These are phyloP conservation scores for Apocrypta bakeri DNA, from an alignment of 1,140 invertebrate genomes.

Conservation along the genomic window DNA sequence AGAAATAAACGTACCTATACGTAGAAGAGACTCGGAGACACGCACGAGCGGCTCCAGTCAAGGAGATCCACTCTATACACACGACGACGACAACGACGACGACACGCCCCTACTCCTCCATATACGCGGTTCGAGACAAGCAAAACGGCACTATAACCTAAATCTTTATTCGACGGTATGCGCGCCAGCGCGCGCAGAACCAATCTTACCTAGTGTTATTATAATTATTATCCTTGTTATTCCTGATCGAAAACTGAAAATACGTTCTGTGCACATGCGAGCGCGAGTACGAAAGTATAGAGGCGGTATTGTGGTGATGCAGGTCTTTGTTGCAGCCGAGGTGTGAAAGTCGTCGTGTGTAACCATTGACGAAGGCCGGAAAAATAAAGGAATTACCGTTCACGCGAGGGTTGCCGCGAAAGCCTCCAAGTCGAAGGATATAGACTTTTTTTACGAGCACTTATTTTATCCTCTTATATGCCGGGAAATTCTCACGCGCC, in stretches of 20 bases:
- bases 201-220: too few relatives aligned
- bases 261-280: too few relatives aligned
- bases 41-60: slow-evolving; percentile 56
- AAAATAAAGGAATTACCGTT: neutral
- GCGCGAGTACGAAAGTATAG: too few relatives aligned
- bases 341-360: slow-evolving; percentile 1
- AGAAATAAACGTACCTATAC: too few relatives aligned
- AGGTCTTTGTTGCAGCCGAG: slow-evolving; percentile 6
- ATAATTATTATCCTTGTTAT: too few relatives aligned
- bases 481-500: too few relatives aligned
- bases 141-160: neutral
- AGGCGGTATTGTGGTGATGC: neutral
- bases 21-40: slow-evolving; percentile 49
- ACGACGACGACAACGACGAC: slow-evolving; percentile 4
- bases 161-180: neutral
- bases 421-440: slow-evolving; percentile 1
- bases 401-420: neutral
- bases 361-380: neutral
- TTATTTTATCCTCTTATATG: neutral
- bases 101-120: slow-evolving; percentile 20
- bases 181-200: too few relatives aligned
- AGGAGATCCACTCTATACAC: slow-evolving; percentile 60
- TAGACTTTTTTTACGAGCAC: neutral
- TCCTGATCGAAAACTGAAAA: too few relatives aligned
- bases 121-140: neutral